Evolutionary conservation across 2,113 vertebrate genomes (phyloP).

Genomic region (Henicopernis longicauda): DNA sequence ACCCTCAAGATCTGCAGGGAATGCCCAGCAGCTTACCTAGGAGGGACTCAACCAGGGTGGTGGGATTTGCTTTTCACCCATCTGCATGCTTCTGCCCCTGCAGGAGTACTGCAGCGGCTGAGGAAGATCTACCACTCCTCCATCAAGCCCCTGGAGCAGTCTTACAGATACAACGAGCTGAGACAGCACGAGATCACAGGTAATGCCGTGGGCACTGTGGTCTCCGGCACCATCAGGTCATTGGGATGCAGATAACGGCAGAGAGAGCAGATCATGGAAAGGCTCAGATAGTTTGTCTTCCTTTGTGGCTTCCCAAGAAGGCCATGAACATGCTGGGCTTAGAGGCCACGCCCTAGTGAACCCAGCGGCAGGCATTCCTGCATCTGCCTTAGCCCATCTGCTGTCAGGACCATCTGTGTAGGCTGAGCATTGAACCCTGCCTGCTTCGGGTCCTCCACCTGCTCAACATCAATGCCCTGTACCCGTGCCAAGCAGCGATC

Average conservation of each 20-base stretch:
- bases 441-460: constrained; percentile 24
- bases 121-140: constrained; percentile 92
- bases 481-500: constrained; percentile 12
- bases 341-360: constrained; percentile 6
- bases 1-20: background rate
- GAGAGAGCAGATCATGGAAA: background rate
- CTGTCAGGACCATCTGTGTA: constrained; percentile 43
- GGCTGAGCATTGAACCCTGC: background rate
- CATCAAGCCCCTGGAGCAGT: constrained; percentile 96
- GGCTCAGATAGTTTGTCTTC: background rate
- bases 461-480: constrained; percentile 28
- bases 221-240: background rate
- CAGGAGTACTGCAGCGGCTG: constrained; percentile 83
- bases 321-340: background rate
- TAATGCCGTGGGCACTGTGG: constrained; percentile 14
- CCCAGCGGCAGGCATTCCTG: constrained; percentile 15
- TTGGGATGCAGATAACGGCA: background rate
- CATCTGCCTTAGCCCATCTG: constrained; percentile 10
- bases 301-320: background rate
- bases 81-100: background rate
- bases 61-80: background rate
- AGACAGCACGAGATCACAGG: constrained; percentile 97
- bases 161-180: constrained; percentile 96
- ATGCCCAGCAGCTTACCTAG: background rate
- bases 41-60: background rate